Conservation (phyloP, 2,888 invertebrate genomes). For the Microplitis deprimator region DNA sequence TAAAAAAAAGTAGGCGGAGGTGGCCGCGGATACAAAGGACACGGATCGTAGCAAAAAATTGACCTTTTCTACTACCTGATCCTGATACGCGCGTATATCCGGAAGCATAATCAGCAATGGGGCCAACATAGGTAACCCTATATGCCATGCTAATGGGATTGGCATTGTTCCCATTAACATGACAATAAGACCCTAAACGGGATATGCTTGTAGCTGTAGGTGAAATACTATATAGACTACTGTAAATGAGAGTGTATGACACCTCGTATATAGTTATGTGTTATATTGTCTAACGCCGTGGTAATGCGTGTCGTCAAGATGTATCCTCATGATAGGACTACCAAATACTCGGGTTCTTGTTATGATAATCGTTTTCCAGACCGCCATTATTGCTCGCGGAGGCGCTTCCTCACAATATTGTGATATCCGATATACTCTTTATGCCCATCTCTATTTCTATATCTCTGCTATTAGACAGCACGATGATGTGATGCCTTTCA, state of each 20-base stretch:
- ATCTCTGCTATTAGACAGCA: background rate
- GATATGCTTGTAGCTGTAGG: constrained; percentile 50
- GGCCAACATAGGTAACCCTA: constrained; percentile 52
- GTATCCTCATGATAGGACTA: constrained; percentile 51
- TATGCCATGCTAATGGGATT: constrained; percentile 63
- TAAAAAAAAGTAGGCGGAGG: constrained; percentile 21
- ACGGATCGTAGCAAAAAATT: constrained; percentile 50
- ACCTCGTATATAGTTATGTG: constrained; percentile 27
- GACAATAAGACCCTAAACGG: constrained; percentile 65
- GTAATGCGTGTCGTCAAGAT: constrained; percentile 60
- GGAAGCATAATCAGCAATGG: constrained; percentile 40
- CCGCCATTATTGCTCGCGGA: constrained; percentile 46
- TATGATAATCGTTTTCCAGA: constrained; percentile 64
- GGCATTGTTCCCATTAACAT: constrained; percentile 66
- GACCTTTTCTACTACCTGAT: constrained; percentile 51
- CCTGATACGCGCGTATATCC: constrained; percentile 27
- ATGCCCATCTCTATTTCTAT: constrained; percentile 4
- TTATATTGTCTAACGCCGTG: constrained; percentile 38
- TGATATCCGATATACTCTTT: constrained; percentile 60
- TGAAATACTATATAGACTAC: constrained; percentile 36
- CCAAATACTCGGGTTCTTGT: constrained; percentile 64
- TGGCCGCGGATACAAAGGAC: constrained; percentile 25
- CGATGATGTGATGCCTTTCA: background rate
- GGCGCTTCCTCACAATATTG: constrained; percentile 64
- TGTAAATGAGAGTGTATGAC: constrained; percentile 32